These are phyloP conservation scores for Sycobia sp. DNA, from an alignment of 1,140 invertebrate genomes.

Conservation along the genomic window DNA sequence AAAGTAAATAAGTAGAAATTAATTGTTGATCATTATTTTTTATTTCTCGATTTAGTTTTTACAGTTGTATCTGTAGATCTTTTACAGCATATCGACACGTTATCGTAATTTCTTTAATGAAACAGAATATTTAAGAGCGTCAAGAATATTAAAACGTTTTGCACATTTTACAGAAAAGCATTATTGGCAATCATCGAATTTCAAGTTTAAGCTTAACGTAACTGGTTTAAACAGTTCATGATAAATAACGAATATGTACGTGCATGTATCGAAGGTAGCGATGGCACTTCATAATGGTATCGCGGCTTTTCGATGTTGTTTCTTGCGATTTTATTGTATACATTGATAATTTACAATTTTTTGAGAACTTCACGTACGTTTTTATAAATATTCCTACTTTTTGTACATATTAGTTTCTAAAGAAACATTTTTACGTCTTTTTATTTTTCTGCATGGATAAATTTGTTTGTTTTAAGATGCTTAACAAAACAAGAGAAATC, in stretches of 20 bases:
- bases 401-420: slow-evolving; percentile 23
- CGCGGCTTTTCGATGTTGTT: background rate
- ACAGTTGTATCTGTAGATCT: background rate
- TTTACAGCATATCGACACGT: background rate
- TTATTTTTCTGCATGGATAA: slow-evolving; percentile 3
- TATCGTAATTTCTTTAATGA: background rate
- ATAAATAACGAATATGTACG: slow-evolving; percentile 19
- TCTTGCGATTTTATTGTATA: no score
- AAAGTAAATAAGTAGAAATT: no score
- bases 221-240: background rate
- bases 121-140: background rate
- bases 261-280: slow-evolving; percentile 15
- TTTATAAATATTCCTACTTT: background rate
- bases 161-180: background rate
- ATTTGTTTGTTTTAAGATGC: slow-evolving; percentile 2
- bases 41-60: background rate
- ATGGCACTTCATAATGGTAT: slow-evolving; percentile 9
- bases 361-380: background rate
- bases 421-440: slow-evolving; percentile 11
- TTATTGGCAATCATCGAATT: slow-evolving; percentile 2
- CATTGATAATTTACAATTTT: background rate
- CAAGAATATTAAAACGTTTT: background rate
- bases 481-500: background rate
- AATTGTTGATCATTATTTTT: background rate
- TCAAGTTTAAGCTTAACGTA: background rate